A percentile compares a stretch with the other conserved stretches of the same genome.
Evolutionary conservation across 2,888 invertebrate genomes (phyloP).

Genomic region (Pristionchus mayeri): DNA sequence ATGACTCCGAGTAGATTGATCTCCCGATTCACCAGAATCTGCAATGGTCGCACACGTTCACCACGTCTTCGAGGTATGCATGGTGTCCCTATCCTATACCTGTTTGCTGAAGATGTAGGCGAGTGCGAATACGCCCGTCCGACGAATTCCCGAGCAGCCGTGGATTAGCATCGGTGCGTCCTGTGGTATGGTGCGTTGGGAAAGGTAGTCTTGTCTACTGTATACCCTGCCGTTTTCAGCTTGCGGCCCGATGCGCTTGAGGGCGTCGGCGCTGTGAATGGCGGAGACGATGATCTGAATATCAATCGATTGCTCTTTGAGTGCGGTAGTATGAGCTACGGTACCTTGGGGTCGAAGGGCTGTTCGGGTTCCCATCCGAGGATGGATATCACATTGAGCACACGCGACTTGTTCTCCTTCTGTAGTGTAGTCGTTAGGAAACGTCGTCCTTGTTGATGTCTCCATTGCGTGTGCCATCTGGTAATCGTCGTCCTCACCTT

Average conservation of each 20-base stretch:
- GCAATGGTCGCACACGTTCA: not conserved
- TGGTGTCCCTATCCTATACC: constrained; percentile 23
- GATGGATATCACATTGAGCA: constrained; percentile 28
- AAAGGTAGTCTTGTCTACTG: too few species aligned
- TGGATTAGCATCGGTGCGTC: constrained; percentile 43
- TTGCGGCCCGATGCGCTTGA: not conserved
- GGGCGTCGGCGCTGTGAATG: constrained; percentile 15
- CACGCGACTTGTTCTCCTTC: not conserved
- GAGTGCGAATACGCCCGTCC: constrained; percentile 45
- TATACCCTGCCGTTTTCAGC: constrained; percentile 5
- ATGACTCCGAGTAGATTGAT: constrained; percentile 24
- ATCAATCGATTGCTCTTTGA: not conserved
- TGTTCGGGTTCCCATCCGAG: constrained; percentile 19
- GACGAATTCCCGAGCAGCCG: constrained; percentile 34
- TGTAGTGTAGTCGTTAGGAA: not conserved
- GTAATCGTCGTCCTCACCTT: constrained; percentile 34
- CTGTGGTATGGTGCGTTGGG: constrained; percentile 3
- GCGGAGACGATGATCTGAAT: constrained; percentile 13
- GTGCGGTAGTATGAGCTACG: not conserved
- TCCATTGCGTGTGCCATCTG: not conserved
- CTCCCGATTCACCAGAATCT: not conserved
- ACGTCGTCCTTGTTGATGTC: not conserved
- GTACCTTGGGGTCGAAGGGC: constrained; percentile 22
- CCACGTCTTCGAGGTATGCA: not conserved
- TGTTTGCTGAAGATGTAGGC: constrained; percentile 46